Base-by-base conservation (phyloP, 1,140 invertebrate genomes). In the Drosophila asahinai region DNA sequence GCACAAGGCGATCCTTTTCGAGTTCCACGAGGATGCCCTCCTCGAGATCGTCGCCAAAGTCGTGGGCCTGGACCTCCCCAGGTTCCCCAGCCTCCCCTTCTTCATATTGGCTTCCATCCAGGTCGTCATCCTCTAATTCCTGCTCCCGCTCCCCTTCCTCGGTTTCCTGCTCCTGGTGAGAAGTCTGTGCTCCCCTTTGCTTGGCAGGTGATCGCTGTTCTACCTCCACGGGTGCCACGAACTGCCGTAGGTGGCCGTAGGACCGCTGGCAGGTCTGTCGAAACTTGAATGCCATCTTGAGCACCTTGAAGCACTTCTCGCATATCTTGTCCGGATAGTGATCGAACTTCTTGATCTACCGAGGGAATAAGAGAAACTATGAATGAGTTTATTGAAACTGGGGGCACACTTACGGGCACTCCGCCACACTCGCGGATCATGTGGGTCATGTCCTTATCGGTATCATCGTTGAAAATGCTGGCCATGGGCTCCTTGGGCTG, bases 281-380 rank as follows among this genome's bases (percentile, higher is more conserved):
- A 30, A 92, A 92, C 67, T 86, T 92, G 27, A 76, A 86, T 1
- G 91, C 78, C 49, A 86, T 67, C 27, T 86, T 81, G 40, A 92
- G 70, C 48, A 80, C 77, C 22, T 79, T 89, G 3, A 75, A 70
- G 59, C 91, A 92, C 49, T 81, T 92, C 17, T 79, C 77, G 42
- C 91, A 92, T 47, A 92, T 92, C 61, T 92, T 92, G 49, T 92
- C 91, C 14, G 91, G 91, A 68, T 92, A 92, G 42, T 92, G 91
- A 67, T 92, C 91, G 25, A 91, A 92, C 62, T 86, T 82, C 40
- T 90, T 92, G 30, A 92, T 92, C 91, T 92, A 51, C 2, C 64
- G 42, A 30, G 2, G 12, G 5, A 12, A 27, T 36, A 9, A 9
- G 2, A 42, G 2, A 0, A 6, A 40, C 1, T 33, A 8, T 11